Evolutionary conservation across 2,113 vertebrate species (phyloP), one percentile per base, ranked within the genome.

Genomic region (Monopterus albus): DNA sequence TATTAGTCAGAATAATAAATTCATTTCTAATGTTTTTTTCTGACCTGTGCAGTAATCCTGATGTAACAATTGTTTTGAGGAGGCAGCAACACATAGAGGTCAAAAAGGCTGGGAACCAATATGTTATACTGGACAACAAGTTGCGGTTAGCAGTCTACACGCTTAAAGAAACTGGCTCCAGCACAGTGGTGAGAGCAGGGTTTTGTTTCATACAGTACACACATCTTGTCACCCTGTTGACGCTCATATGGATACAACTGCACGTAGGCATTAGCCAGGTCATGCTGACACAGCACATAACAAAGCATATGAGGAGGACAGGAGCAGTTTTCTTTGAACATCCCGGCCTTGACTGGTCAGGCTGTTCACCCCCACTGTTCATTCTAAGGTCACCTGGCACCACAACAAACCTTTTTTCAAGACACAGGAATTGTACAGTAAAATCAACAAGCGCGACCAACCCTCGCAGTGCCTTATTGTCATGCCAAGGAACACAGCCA

Each of bases 371-470:
- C 55, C 58, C 53, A 42, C 23, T 28, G 64, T 43, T 60, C 70
- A 60, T 26, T 53, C 60, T 42, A 51, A 60, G 82, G 73, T 75
- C 82, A 84, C 28, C 65, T 86, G 87, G 83, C 78, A 76, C 12
- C 36, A 79, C 65, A 75, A 79, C 77, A 86, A 83, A 69, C 5
- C 76, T 6, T 15, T 68, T n/a, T 18, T 7, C 71, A 72, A 74
- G 75, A 83, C 61, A 17, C 14, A 66, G 43, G 51, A 74, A 67
- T 14, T 39, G 40, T 33, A 28, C 29, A 64, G 29, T 39, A 52
- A 53, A 59, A 69, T 28, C 56, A 78, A 49, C 53, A 45, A 21
- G 36, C 28, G 14, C 25, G 61, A 71, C 36, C 0, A 20, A 59
- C 42, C 29, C 17, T 7, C 61, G 38, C 8, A 12, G 14, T 0